Evolutionary conservation across 2,888 invertebrate species (phyloP), one percentile per base, ranked within the genome.

Genomic region (Mythimna lalbum): DNA sequence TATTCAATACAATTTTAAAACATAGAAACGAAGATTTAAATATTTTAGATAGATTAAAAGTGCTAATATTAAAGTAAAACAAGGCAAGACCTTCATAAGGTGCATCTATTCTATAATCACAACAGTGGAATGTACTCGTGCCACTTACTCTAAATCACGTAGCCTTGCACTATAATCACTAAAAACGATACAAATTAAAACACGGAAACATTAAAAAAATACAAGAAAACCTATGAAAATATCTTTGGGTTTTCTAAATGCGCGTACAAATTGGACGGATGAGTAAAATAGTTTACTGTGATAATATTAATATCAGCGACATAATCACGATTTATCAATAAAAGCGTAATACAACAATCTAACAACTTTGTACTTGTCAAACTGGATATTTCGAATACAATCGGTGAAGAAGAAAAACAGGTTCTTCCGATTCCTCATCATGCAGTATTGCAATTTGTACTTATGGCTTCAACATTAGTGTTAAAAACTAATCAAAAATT

Each of bases 71-170:
- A 84, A 83, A 76, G 71, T 78, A 70, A 80, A 80, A 72, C 64
- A 66, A 74, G 69, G 77, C 55, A 47, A 27, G 50, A 88, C 89
- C 87, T 90, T 90, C 73, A 80, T 73, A 89, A 89, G 89, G 90
- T 90, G 82, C 83, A 77, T 84, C 89, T 93, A 93, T 81, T 89
- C 89, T 92, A 93, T 88, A 90, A 95, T 95, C 94, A 95, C 95
- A 95, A 94, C 89, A 92, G 92, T 94, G 95, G 95, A 95, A 95
- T 94, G 94, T 90, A 88, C 86, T 75, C 74, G 93, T 94, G 94
- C 92, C 88, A 87, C 94, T 94, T 94, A 95, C 73, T 89, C 91
- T 93, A 94, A 90, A 95, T 95, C 95, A 95, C 95, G 93, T 93
- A 94, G 93, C 92, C 91, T 93, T 93, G 89, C 86, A 87, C 88